Evolutionary conservation across 2,797 vertebrate genomes (phyloP).

Genomic region (Neosilurus mollespiculum): DNA sequence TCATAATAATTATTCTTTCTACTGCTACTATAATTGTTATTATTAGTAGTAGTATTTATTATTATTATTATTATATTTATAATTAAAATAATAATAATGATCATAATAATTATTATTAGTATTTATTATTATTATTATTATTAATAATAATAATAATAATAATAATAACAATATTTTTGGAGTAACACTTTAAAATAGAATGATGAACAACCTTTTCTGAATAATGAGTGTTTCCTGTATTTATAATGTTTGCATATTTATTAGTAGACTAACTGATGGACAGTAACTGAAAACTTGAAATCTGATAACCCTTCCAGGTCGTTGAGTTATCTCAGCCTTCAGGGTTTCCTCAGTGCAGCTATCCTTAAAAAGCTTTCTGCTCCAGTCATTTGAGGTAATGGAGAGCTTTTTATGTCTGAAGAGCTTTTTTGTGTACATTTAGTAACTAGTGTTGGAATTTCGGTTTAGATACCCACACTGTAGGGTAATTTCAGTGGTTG

Average conservation of each 20-base stretch:
- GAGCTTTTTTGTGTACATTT: not conserved
- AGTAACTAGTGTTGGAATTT: not conserved
- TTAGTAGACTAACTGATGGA: not conserved
- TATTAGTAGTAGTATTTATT: not conserved
- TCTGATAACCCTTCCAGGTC: constrained; percentile 23
- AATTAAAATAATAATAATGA: too few relatives aligned
- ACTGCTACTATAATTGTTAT: not conserved
- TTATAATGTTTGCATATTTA: not conserved
- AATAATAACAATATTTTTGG: not conserved
- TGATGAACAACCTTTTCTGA: not conserved
- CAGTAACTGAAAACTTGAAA: constrained; percentile 8
- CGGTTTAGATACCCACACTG: not conserved
- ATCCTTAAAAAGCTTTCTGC: constrained; percentile 15
- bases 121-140: not conserved
- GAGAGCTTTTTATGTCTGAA: not conserved
- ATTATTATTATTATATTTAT: not conserved
- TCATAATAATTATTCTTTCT: not conserved
- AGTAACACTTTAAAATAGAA: not conserved
- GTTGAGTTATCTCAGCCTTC: not conserved
- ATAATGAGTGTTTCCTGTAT: not conserved
- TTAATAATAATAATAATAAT: not conserved
- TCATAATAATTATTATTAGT: not conserved
- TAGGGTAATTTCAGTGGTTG: not conserved
- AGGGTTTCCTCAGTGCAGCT: constrained; percentile 14
- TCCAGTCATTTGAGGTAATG: not conserved